phyloP scores from a whole-genome alignment of 1,140 invertebrate genomes.

The Lysiphlebus fabarum region DNA sequence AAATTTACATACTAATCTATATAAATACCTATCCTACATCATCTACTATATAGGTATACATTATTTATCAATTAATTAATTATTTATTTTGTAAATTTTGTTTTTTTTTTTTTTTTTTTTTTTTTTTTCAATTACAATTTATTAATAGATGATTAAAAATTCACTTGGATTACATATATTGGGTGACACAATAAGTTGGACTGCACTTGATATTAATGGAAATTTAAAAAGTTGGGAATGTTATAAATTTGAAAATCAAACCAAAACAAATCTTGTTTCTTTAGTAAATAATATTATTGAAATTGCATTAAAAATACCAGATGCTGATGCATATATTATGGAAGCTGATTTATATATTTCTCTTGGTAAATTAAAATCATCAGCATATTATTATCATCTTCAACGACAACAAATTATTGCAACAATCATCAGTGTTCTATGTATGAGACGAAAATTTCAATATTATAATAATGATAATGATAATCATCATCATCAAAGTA shows the following conservation, averaged over 20 bases:
- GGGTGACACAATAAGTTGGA: constrained; percentile 22
- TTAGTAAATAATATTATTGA: constrained; percentile 11
- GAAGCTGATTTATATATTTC: constrained; percentile 17
- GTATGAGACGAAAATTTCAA: background rate
- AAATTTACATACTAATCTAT: no score
- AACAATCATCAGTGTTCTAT: constrained; percentile 14
- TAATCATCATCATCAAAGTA: no score
- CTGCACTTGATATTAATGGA: constrained; percentile 6
- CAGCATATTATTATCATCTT: constrained; percentile 14
- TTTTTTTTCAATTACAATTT: no score
- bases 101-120: constrained; percentile 9
- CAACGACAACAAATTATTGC: constrained; percentile 25
- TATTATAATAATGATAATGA: background rate
- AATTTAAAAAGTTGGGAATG: constrained; percentile 19
- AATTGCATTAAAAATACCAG: constrained; percentile 5
- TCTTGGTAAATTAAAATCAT: constrained; percentile 18
- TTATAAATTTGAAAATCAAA: background rate
- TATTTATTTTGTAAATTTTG: constrained; percentile 1
- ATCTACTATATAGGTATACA: no score
- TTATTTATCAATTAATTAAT: background rate
- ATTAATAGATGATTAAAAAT: constrained; percentile 16
- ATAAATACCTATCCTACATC: no score
- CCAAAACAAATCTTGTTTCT: constrained; percentile 9
- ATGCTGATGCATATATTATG: constrained; percentile 25
- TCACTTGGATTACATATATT: constrained; percentile 16